Evolutionary conservation across 1,140 invertebrate genomes (phyloP), one percentile per base, ranked within the genome.

Genomic region (Alviniconcha marisindica): DNA sequence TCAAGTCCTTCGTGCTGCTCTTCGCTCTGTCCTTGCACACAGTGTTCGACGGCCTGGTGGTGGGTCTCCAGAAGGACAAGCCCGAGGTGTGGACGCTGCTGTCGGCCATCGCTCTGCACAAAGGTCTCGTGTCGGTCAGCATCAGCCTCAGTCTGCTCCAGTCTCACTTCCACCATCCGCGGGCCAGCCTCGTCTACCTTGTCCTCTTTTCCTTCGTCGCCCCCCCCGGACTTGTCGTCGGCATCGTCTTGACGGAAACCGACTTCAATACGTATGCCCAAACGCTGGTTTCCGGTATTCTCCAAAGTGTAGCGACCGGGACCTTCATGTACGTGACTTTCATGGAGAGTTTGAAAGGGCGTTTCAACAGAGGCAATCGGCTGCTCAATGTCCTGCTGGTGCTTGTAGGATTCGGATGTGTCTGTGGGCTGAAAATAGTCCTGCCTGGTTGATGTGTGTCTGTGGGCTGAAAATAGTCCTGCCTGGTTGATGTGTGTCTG

Each of bases 241-340:
- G 93, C 14, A 91, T 92, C 94, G n/a, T 91, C 94, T 71, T 93
- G 89, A 31, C 88, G 94, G 60, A 81, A 33, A 84, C 88, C 44
- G 79, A 85, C 21, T 66, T 77, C 28, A 60, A 87, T 36, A 48
- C 40, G 24, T 24, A 74, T 0, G 56, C 66, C 1, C 88, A 92
- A 10, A 84, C 88, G 28, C 56, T 94, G 36, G 77, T 92, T 28
- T 93, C 92, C 87, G 94, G 92, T 1, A 87, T 94, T 69, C 90
- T 95, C 38, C 94, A 95, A 89, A 94, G 93, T 40, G 83, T 98
- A n/a, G 97, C 97, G n/a, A 96, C 96, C 21, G 97, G 97, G 44
- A 98, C 97, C 0, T 95, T 98, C 54, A 93, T 98, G 1, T 98
- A 98, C 92, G 96, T 98, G 56, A 97, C 97, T 0, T 96, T 97